Percentiles rank a stretch among this genome's conserved stretches.
These are phyloP conservation scores for Lacerta bilineata DNA, from an alignment of 2,797 vertebrate species.

Conservation along the genomic window DNA sequence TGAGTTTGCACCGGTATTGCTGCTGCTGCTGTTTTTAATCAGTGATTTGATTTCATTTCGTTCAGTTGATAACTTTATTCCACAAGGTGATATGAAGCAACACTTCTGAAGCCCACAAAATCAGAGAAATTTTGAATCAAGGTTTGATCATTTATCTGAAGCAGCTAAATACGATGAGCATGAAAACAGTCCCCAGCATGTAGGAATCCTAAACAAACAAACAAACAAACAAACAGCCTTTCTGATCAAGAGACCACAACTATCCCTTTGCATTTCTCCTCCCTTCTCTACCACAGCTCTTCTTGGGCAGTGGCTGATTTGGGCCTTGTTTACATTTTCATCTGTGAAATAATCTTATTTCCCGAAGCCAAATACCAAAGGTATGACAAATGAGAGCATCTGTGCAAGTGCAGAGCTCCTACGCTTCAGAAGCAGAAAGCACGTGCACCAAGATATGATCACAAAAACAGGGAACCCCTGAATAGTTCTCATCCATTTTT, in stretches of 20 bases:
- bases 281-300: neutral
- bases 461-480: neutral
- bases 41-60: neutral
- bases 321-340: neutral
- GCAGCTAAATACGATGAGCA: neutral
- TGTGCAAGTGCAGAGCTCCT: constrained; percentile 10
- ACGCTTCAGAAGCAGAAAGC: neutral
- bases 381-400: constrained; percentile 1
- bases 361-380: constrained; percentile 7
- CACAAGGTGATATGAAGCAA: neutral
- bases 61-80: neutral
- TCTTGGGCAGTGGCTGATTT: neutral
- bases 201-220: constrained; percentile 2
- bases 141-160: neutral
- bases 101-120: neutral
- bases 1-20: neutral
- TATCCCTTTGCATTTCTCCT: neutral
- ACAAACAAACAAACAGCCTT: neutral
- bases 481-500: neutral
- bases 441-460: neutral
- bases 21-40: neutral
- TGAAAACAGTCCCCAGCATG: neutral
- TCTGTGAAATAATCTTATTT: neutral
- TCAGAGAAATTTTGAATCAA: neutral
- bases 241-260: neutral